A percentile compares a stretch with the other conserved stretches of the same genome.
Conservation (phyloP, 2,113 vertebrate genomes). For the Ploceus nigricollis region DNA sequence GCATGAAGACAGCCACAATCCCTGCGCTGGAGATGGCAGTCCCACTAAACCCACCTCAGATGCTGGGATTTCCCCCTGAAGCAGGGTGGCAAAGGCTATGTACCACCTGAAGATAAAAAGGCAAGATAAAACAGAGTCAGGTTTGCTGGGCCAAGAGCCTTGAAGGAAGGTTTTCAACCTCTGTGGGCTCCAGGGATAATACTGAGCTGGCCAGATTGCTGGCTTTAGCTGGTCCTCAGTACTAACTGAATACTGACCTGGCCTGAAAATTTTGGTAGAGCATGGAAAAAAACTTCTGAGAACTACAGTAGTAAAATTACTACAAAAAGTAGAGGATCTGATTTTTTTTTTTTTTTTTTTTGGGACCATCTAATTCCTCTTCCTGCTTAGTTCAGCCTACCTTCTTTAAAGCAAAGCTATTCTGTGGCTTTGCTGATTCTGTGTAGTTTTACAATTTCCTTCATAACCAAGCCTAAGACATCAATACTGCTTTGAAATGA, state of each 20-base stretch:
- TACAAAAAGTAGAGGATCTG: not conserved
- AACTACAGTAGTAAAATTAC: not conserved
- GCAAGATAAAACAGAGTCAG: not conserved
- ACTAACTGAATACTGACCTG: not conserved
- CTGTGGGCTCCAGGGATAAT: not conserved
- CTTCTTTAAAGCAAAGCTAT: not conserved
- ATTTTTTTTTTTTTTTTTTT: not conserved
- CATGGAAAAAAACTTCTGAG: not conserved
- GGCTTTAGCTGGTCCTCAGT: not conserved
- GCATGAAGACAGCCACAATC: not conserved
- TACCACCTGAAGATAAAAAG: not conserved
- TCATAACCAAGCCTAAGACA: not conserved
- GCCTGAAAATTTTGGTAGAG: not conserved
- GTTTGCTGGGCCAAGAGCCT: not conserved
- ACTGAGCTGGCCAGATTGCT: not conserved
- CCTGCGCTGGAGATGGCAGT: not conserved
- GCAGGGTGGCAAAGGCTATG: not conserved
- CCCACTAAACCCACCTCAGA: not conserved
- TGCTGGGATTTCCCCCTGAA: not conserved
- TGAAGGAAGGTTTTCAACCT: not conserved
- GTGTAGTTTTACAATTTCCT: not conserved
- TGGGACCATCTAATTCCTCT: not conserved
- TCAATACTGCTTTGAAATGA: not conserved
- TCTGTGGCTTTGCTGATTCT: not conserved
- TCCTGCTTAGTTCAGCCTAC: not conserved